Evolutionary conservation across 2,113 vertebrate species (phyloP).

Genomic region (Halichoerus grypus): DNA sequence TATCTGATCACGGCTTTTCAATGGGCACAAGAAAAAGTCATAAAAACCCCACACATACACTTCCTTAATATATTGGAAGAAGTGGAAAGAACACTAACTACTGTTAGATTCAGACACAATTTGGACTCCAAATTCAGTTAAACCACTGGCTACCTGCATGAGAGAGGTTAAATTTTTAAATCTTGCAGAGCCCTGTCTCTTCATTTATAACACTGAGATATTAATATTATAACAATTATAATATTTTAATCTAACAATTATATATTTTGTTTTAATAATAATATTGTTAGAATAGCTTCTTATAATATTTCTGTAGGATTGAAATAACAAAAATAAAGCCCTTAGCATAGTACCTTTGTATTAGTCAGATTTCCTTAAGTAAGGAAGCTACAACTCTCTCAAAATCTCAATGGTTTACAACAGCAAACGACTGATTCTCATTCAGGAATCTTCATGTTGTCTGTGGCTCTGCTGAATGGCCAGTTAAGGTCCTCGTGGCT

Average conservation of each 20-base stretch:
- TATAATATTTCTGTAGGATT: background rate
- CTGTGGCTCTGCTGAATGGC: background rate
- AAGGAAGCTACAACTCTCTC: background rate
- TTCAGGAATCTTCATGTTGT: background rate
- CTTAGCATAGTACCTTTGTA: background rate
- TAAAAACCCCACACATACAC: background rate
- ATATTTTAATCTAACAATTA: conserved; percentile 5
- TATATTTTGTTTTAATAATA: conserved; percentile 15
- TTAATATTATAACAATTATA: background rate
- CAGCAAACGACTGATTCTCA: background rate
- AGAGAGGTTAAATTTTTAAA: background rate
- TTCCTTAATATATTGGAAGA: conserved; percentile 12
- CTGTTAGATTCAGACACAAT: background rate
- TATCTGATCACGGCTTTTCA: conserved; percentile 44
- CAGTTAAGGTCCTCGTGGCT: background rate
- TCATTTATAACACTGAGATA: conserved; percentile 4
- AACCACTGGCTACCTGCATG: background rate
- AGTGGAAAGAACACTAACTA: background rate
- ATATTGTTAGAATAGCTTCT: background rate
- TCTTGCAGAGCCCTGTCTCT: background rate
- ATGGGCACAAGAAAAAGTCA: conserved; percentile 11
- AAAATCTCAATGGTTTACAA: background rate
- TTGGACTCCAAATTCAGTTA: background rate
- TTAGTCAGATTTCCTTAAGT: background rate
- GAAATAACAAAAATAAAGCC: conserved; percentile 33